Evolutionary conservation across 1,140 invertebrate genomes (phyloP).

Genomic region (Drosophila saltans): DNA sequence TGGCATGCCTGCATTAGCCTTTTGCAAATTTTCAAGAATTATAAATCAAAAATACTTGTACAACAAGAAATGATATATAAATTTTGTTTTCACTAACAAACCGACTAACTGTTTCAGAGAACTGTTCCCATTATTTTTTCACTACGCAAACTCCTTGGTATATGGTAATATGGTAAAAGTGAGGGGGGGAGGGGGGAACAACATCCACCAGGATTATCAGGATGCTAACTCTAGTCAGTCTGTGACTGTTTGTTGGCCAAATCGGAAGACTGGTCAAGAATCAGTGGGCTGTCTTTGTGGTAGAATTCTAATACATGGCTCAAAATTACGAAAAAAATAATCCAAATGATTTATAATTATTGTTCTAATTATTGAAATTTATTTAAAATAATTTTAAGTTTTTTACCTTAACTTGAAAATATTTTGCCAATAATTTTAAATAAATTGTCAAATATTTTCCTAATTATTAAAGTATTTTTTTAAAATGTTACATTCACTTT

Average conservation of each 20-base stretch:
- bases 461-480: not conserved
- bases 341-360: too few relatives aligned
- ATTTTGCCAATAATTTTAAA: too few relatives aligned
- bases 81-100: not conserved
- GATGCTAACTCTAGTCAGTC: conserved; percentile 1
- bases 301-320: not conserved
- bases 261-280: not conserved
- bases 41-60: conserved; percentile 7
- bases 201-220: conserved; percentile 17
- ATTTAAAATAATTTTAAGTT: too few relatives aligned
- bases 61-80: conserved; percentile 6
- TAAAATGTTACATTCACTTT: not conserved
- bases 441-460: not conserved
- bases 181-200: not conserved
- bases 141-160: conserved; percentile 39
- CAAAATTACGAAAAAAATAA: too few relatives aligned
- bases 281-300: not conserved
- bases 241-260: not conserved
- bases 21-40: conserved; percentile 2
- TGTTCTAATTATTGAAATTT: too few relatives aligned
- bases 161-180: not conserved
- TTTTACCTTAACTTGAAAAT: too few relatives aligned
- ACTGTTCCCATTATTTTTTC: conserved; percentile 43
- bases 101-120: not conserved
- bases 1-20: conserved; percentile 5